Conservation (phyloP, 37 sponge, comb jelly and placozoan species). For the Axinella damicornis region DNA sequence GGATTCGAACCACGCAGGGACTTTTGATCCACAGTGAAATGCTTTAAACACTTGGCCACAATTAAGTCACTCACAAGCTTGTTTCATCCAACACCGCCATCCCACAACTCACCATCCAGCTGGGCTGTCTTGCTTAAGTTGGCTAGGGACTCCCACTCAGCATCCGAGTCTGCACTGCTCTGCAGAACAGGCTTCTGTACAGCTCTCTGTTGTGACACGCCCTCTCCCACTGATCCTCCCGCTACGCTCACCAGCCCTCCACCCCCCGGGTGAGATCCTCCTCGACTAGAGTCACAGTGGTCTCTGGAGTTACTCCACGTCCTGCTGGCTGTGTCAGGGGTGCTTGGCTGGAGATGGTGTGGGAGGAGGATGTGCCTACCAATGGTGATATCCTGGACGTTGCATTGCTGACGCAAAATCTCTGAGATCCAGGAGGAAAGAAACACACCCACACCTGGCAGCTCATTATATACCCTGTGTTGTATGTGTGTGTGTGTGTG, state of each 20-base stretch:
- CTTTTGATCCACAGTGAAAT: no score
- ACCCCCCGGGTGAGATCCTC: background rate
- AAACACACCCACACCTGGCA: conserved; percentile 29
- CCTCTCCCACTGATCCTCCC: background rate
- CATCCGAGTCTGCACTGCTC: no score
- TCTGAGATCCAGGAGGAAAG: conserved; percentile 42
- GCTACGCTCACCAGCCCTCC: background rate
- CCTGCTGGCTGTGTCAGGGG: background rate
- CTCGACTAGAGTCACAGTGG: background rate
- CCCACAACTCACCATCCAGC: no score
- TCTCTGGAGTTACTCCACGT: background rate
- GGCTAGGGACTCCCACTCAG: no score
- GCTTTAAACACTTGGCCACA: no score
- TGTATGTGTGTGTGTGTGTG: no score
- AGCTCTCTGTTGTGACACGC: background rate
- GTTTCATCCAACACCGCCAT: no score
- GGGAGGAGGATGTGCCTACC: conserved; percentile 39
- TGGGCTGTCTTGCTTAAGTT: no score
- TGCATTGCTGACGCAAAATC: conserved; percentile 5
- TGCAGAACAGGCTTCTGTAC: no score
- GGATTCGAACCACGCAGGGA: no score
- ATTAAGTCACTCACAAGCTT: no score
- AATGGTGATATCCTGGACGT: conserved; percentile 10
- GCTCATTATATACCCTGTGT: conserved; percentile 37
- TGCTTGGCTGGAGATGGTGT: background rate